phyloP scores from a whole-genome alignment of 2,888 invertebrate genomes.

The Pristionchus fissidentatus region DNA sequence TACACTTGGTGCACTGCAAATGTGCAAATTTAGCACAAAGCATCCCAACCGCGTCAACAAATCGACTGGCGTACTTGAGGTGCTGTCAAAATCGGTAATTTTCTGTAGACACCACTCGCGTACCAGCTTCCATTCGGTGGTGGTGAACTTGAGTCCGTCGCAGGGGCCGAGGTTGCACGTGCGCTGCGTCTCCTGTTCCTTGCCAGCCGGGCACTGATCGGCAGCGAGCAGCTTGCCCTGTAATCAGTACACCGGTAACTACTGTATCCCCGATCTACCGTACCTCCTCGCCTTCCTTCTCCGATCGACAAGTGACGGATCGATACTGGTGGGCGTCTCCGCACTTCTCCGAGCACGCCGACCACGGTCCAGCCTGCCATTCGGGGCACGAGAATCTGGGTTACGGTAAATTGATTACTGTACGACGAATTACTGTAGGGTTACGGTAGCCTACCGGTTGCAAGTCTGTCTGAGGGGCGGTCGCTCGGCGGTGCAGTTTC shows the following conservation, averaged over 20 bases:
- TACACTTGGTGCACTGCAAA: conserved; percentile 72
- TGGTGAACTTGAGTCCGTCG: conserved; percentile 91
- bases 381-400: conserved; percentile 84
- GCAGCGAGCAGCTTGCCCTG: conserved; percentile 83
- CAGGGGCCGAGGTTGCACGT: conserved; percentile 82
- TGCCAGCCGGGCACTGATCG: conserved; percentile 80
- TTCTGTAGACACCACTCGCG: not conserved
- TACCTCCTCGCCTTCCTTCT: conserved; percentile 69
- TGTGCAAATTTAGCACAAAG: not conserved
- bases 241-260: not conserved
- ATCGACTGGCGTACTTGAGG: not conserved
- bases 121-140: conserved; percentile 90
- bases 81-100: not conserved
- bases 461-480: conserved; percentile 80
- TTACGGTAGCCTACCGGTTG: conserved; percentile 79
- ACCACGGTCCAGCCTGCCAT: conserved; percentile 92
- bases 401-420: not conserved
- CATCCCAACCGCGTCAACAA: not conserved
- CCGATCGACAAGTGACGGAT: conserved; percentile 74
- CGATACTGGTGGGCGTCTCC: conserved; percentile 79
- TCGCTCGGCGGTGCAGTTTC: conserved; percentile 82
- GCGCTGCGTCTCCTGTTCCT: conserved; percentile 74
- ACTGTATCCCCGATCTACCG: conserved; percentile 13
- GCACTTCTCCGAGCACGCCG: conserved; percentile 88
- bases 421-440: not conserved